Evolutionary conservation across 2,888 invertebrate genomes (phyloP).

Genomic region (Campaea margaritaria): DNA sequence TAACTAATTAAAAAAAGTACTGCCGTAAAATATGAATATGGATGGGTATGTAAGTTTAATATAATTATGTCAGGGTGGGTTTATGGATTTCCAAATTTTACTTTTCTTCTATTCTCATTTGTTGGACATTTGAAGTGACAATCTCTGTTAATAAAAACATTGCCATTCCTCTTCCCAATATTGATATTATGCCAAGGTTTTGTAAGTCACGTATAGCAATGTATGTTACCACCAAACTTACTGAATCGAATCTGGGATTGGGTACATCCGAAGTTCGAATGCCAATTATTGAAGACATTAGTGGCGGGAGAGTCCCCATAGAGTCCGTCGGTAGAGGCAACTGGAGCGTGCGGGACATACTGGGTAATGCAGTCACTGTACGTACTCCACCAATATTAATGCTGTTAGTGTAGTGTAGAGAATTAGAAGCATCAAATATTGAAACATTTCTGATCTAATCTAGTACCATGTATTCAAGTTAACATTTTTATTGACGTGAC

Average conservation of each 20-base stretch:
- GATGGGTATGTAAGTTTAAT: too few species aligned
- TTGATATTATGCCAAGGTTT: neutral
- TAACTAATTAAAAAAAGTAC: too few species aligned
- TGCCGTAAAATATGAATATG: too few species aligned
- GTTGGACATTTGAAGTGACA: too few species aligned
- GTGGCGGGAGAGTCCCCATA: constrained; percentile 61
- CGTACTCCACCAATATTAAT: constrained; percentile 22
- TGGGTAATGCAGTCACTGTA: constrained; percentile 53
- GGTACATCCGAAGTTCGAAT: constrained; percentile 66
- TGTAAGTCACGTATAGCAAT: too few species aligned
- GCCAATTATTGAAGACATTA: constrained; percentile 75
- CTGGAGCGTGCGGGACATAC: constrained; percentile 57
- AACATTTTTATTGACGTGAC: too few species aligned
- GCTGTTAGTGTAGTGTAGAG: constrained; percentile 3
- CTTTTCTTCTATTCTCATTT: too few species aligned
- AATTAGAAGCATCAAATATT: neutral
- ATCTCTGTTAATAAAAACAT: too few species aligned
- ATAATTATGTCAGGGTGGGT: too few species aligned
- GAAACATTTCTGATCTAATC: neutral
- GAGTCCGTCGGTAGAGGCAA: constrained; percentile 49
- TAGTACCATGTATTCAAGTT: too few species aligned
- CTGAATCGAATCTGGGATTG: constrained; percentile 55
- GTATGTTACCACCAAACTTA: neutral
- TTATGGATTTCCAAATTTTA: too few species aligned
- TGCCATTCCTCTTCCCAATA: neutral